A percentile compares a stretch with the other conserved stretches of the same genome.
Evolutionary conservation across 2,797 vertebrate species (phyloP).

Genomic region (Hyperoplus immaculatus): DNA sequence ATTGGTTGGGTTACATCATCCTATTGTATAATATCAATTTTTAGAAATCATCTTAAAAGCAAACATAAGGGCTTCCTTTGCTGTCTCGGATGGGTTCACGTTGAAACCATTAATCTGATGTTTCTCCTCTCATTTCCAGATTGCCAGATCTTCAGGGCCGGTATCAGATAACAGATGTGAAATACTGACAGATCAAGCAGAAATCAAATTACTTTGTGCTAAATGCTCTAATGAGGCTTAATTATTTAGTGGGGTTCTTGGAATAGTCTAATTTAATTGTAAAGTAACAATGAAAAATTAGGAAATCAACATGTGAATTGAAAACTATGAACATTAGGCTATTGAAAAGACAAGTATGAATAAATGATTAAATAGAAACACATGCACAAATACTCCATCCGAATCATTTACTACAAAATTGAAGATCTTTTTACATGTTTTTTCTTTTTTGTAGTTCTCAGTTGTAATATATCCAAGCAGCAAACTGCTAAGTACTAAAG

Average conservation of each 20-base stretch:
- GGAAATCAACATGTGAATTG: not conserved
- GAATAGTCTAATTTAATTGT: not conserved
- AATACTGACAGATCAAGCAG: slow-evolving; percentile 33
- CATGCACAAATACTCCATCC: not conserved
- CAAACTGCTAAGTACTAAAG: not conserved
- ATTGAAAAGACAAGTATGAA: not conserved
- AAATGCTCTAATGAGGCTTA: slow-evolving; percentile 29
- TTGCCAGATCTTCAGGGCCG: slow-evolving; percentile 46
- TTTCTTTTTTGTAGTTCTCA: not conserved
- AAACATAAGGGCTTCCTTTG: slow-evolving; percentile 32
- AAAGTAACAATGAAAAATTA: not conserved
- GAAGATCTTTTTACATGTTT: not conserved
- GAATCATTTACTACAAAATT: too few relatives aligned
- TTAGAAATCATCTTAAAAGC: slow-evolving; percentile 41
- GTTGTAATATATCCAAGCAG: not conserved
- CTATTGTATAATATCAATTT: slow-evolving; percentile 35
- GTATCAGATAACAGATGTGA: slow-evolving; percentile 43
- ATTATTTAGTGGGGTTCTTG: slow-evolving; percentile 28
- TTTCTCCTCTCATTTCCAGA: slow-evolving; percentile 65
- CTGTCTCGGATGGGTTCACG: slow-evolving; percentile 37
- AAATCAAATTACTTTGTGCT: slow-evolving; percentile 27
- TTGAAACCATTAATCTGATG: slow-evolving; percentile 62
- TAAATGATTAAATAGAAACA: not conserved
- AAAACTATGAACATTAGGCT: not conserved
- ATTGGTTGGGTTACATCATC: slow-evolving; percentile 54